Conservation (phyloP, 2,797 vertebrate species). For the Labeo calbasu region DNA sequence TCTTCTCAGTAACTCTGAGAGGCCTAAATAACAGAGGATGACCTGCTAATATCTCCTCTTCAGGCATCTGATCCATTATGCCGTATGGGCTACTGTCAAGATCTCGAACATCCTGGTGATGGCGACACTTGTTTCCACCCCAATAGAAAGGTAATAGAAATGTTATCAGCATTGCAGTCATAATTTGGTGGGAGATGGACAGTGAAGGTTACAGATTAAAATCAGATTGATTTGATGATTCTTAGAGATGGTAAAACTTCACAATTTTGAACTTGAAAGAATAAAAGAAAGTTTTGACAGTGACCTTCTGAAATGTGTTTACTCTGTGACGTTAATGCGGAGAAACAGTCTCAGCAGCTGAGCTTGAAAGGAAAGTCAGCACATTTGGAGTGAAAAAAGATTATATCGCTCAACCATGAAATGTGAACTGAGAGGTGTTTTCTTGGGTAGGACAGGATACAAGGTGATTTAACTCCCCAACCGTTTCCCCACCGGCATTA, state of each 20-base stretch:
- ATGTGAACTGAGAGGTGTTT: constrained; percentile 71
- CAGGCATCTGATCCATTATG: background rate
- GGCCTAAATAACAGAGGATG: constrained; percentile 17
- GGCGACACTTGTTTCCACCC: background rate
- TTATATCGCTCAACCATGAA: constrained; percentile 68
- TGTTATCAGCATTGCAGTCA: background rate
- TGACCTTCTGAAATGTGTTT: constrained; percentile 41
- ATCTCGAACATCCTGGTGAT: background rate
- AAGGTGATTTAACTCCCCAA: constrained; percentile 62
- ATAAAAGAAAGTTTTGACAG: constrained; percentile 24
- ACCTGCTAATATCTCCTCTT: constrained; percentile 24
- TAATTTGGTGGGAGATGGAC: background rate
- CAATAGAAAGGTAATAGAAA: constrained; percentile 16
- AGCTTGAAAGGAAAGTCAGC: constrained; percentile 41
- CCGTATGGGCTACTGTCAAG: background rate
- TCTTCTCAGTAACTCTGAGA: constrained; percentile 19
- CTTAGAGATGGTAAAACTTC: background rate
- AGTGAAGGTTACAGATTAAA: background rate
- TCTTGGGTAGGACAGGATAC: constrained; percentile 60
- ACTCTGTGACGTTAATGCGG: constrained; percentile 41
- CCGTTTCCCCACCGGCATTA: constrained; percentile 31
- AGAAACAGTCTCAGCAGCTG: constrained; percentile 43
- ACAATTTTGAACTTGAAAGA: background rate
- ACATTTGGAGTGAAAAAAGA: constrained; percentile 62
- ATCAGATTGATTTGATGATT: background rate